phyloP scores from a whole-genome alignment of 2,113 vertebrate species.

The Bothrops jararaca region DNA sequence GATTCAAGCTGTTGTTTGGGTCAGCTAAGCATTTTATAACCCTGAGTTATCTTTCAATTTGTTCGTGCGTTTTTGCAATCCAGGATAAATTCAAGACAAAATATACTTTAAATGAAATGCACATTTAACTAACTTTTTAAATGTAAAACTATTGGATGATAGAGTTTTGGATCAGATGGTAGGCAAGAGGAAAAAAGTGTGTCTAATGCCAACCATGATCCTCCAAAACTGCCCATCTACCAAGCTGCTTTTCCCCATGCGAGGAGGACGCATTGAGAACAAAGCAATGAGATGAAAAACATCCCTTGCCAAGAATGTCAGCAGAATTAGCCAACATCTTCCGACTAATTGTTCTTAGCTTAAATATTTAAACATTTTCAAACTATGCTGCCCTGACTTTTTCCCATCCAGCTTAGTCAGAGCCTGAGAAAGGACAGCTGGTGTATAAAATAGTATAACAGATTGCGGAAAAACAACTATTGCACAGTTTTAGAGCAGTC shows the following conservation, averaged over 20 bases:
- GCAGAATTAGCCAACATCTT: background rate
- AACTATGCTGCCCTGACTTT: background rate
- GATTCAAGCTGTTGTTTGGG: background rate
- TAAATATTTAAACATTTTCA: background rate
- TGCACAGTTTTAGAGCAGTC: background rate
- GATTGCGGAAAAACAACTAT: background rate
- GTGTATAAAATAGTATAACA: background rate
- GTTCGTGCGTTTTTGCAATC: background rate
- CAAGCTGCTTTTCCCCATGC: background rate
- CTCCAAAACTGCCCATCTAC: background rate
- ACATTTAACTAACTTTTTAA: background rate
- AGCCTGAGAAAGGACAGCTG: background rate
- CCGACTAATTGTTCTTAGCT: background rate
- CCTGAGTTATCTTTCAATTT: background rate
- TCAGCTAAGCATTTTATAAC: background rate
- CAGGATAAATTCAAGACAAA: background rate
- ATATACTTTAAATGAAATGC: background rate
- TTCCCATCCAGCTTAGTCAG: background rate
- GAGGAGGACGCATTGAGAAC: background rate
- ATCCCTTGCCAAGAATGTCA: conserved; percentile 1
- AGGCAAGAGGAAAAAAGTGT: background rate
- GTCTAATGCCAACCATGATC: background rate
- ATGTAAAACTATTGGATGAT: background rate
- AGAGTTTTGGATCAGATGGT: background rate
- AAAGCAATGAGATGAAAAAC: background rate